Evolutionary conservation across 1,140 invertebrate genomes (phyloP).

Genomic region (Drosophila fuyamai): DNA sequence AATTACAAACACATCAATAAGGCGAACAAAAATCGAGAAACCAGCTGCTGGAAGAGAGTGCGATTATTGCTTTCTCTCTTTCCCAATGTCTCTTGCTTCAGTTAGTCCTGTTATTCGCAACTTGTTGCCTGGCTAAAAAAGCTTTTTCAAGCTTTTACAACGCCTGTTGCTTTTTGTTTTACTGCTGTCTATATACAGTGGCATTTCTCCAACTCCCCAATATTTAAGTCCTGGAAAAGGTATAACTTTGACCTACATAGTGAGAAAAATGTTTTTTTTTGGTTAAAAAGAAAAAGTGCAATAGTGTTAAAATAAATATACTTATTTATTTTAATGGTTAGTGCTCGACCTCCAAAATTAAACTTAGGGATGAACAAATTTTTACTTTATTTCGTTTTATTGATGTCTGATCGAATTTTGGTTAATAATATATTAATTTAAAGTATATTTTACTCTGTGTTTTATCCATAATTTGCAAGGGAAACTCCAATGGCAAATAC

Average conservation of each 20-base stretch:
- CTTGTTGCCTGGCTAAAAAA: conserved; percentile 46
- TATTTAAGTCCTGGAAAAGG: neutral
- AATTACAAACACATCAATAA: conserved; percentile 39
- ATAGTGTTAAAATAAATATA: no score
- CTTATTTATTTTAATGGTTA: no score
- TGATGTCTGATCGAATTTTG: no score
- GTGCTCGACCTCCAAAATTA: no score
- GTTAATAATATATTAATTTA: no score
- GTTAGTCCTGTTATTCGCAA: conserved; percentile 43
- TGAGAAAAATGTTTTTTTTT: neutral
- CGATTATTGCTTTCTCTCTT: conserved; percentile 17
- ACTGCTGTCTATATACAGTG: conserved; percentile 6
- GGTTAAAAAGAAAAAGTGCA: no score
- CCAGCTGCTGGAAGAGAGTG: conserved; percentile 38
- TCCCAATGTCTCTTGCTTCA: neutral
- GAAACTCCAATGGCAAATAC: neutral
- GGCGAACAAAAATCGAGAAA: conserved; percentile 10
- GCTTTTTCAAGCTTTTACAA: conserved; percentile 31
- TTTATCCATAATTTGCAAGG: neutral
- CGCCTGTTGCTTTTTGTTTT: conserved; percentile 28
- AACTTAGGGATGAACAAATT: no score
- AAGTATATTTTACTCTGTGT: neutral
- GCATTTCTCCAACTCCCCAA: neutral
- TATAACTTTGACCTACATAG: conserved; percentile 1
- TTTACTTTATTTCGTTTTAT: neutral